A percentile compares a stretch with the other conserved stretches of the same genome.
Evolutionary conservation across 2,797 vertebrate species (phyloP).

Genomic region (Alfaro cultratus): DNA sequence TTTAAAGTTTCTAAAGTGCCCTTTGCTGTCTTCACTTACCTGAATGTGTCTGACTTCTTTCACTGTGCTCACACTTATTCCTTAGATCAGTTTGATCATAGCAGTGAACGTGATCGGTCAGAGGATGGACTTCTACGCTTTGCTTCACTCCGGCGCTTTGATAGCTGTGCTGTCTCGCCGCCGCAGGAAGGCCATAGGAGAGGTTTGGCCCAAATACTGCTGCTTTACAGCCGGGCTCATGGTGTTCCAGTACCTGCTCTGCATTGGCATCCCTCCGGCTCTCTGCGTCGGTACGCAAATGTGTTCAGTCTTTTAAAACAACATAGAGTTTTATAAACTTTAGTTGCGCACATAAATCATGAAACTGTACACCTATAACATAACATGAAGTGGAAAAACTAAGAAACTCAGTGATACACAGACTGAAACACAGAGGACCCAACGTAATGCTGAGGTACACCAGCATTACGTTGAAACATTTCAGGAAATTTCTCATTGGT

Average conservation of each 20-base stretch:
- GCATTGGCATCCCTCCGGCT: constrained; percentile 82
- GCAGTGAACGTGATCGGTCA: constrained; percentile 81
- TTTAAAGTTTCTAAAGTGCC: neutral
- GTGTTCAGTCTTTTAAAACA: too few relatives aligned
- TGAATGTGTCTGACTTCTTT: neutral
- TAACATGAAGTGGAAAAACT: neutral
- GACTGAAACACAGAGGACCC: neutral
- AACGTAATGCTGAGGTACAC: neutral
- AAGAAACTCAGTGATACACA: neutral
- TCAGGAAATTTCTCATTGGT: neutral
- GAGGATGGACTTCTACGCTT: constrained; percentile 81
- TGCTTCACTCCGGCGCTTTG: constrained; percentile 77
- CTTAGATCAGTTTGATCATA: constrained; percentile 80
- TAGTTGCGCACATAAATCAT: neutral
- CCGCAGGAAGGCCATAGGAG: constrained; percentile 83
- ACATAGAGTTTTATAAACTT: too few relatives aligned
- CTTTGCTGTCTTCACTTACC: neutral
- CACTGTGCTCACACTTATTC: neutral
- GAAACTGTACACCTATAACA: neutral
- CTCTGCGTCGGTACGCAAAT: constrained; percentile 77
- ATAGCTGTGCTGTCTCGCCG: constrained; percentile 75
- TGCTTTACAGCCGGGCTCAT: constrained; percentile 81
- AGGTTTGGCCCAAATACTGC: constrained; percentile 85
- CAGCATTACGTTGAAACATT: neutral
- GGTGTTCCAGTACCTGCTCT: constrained; percentile 83